Base-by-base conservation (phyloP, 2,797 vertebrate species). In the Chaetophractus vellerosus region DNA sequence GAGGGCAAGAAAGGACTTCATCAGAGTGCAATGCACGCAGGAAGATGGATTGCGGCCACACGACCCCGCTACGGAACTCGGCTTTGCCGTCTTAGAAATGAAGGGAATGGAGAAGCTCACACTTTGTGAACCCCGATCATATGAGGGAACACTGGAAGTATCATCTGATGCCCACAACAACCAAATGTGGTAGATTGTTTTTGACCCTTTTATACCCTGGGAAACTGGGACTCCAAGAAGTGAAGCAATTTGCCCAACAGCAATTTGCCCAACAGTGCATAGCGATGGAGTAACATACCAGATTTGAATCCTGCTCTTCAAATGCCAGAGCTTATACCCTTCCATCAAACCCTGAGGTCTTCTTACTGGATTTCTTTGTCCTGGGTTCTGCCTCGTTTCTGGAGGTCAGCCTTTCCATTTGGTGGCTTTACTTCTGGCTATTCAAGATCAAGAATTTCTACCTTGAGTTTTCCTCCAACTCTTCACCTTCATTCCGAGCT, bases 1-100 rank as follows among this genome's bases (percentile, higher is more conserved):
- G 93, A 96, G 95, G 94, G 48, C 48, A 0, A 87, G 45, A 75
- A 90, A 95, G 96, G 93, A 96, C 94, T 78, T 84, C 68, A 38
- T 31, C 2, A 9, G 84, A 91, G 31, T 59, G 72, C 68, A 59
- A 71, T 6, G 64, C 10, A 4, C 0, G 48, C 84, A 72, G 92
- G 72, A 69, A 84, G 84, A 79, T 15, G 48, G 66, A 87, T 3
- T 16, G 81, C 83, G 31, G 64, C 63, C 92, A 48, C 91, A 23
- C 0, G 5, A 59, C 59, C 85, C 41, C n/a, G 72, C 33, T 69
- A 61, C 78, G 64, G 79, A 79, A 36, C 19, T 63, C 55, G 84
- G 50, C 72, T 88, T 93, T 79, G 85, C 71, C 31, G 59, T 90
- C 19, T 90, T 80, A 69, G 38, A 36, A 64, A 79, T 0, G 38